phyloP scores from a whole-genome alignment of 1,140 invertebrate genomes.

The Euwallacea fornicatus region DNA sequence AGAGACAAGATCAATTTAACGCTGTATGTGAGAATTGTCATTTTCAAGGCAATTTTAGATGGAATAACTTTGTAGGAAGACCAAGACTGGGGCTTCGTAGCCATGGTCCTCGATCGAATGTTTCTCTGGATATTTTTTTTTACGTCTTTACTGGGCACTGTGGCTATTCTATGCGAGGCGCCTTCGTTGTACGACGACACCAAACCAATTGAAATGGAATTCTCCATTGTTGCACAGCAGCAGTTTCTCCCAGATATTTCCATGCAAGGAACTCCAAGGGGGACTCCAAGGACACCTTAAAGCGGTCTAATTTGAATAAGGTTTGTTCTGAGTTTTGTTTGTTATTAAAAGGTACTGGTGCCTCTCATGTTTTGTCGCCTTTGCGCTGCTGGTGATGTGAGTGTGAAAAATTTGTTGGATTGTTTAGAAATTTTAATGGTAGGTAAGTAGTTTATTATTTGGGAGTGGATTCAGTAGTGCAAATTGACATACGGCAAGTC shows the following conservation, averaged over 20 bases:
- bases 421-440: neutral
- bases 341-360: neutral
- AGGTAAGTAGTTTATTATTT: neutral
- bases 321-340: neutral
- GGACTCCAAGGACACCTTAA: neutral
- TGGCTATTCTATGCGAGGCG: constrained; percentile 85
- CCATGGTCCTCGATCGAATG: constrained; percentile 96
- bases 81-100: constrained; percentile 99
- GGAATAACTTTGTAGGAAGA: constrained; percentile 69
- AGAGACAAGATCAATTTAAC: constrained; percentile 90
- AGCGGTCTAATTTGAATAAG: neutral
- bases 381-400: neutral
- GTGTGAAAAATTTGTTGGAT: neutral
- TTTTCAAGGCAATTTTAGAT: neutral
- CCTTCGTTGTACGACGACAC: constrained; percentile 88
- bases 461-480: no score
- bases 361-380: neutral
- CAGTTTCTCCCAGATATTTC: constrained; percentile 64
- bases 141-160: constrained; percentile 86
- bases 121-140: constrained; percentile 96
- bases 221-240: constrained; percentile 81
- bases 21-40: constrained; percentile 64
- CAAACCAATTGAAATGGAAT: constrained; percentile 84
- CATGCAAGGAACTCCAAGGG: constrained; percentile 7
- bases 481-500: no score